phyloP scores from a whole-genome alignment of 2,797 vertebrate species.

The Cyclura pinguis region DNA sequence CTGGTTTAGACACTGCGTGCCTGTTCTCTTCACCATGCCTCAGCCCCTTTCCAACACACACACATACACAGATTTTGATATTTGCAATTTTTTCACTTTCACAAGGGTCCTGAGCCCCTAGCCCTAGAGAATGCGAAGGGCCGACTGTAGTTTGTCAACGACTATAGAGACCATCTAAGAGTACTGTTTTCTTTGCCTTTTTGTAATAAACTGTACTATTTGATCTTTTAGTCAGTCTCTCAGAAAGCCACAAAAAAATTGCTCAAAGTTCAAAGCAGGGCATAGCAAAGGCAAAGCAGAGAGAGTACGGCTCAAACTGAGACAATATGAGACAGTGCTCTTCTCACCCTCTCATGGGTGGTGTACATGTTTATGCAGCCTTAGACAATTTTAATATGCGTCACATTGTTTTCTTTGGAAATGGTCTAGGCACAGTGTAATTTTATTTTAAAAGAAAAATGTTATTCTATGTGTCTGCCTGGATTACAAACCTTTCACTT shows the following conservation, averaged over 20 bases:
- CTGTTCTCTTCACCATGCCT: no score
- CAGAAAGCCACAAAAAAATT: slow-evolving; percentile 56
- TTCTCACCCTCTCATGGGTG: slow-evolving; percentile 60
- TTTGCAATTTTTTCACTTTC: no score
- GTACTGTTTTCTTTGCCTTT: slow-evolving; percentile 60
- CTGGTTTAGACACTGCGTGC: no score
- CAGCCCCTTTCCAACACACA: no score
- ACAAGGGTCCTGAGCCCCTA: no score
- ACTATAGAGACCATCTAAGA: slow-evolving; percentile 48
- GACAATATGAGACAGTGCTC: slow-evolving; percentile 60
- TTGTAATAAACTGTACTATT: slow-evolving; percentile 67
- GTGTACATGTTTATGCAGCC: slow-evolving; percentile 73
- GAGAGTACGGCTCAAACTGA: slow-evolving; percentile 59
- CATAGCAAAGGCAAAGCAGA: slow-evolving; percentile 52
- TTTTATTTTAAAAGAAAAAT: slow-evolving; percentile 30
- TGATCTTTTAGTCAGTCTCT: slow-evolving; percentile 40
- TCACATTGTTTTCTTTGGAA: slow-evolving; percentile 51
- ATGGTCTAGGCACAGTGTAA: slow-evolving; percentile 45
- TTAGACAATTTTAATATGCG: slow-evolving; percentile 61
- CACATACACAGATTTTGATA: no score
- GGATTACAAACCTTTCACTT: slow-evolving; percentile 36
- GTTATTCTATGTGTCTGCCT: slow-evolving; percentile 27
- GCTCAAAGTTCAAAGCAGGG: slow-evolving; percentile 72
- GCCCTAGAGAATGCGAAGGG: no score
- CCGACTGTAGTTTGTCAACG: not conserved